These are phyloP conservation scores for Coelopa pilipes DNA, from an alignment of 2,888 invertebrate genomes.

Conservation along the genomic window DNA sequence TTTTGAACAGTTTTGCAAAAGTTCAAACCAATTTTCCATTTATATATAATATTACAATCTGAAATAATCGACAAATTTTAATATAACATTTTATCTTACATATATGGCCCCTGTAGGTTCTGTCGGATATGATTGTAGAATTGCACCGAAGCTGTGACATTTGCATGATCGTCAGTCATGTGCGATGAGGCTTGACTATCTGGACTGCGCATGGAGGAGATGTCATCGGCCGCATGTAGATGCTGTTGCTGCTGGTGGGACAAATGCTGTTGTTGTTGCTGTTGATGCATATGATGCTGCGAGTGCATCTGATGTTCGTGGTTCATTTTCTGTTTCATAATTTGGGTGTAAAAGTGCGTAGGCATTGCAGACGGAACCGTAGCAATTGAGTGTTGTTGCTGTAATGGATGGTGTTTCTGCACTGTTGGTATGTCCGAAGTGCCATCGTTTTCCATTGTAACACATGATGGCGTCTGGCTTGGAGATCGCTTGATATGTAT, in stretches of 20 bases:
- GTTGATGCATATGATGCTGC: conserved; percentile 13
- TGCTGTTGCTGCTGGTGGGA: conserved; percentile 23
- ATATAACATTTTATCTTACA: conserved; percentile 18
- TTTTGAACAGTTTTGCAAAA: too few relatives aligned
- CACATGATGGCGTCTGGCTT: conserved; percentile 35
- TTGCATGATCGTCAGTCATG: conserved; percentile 41
- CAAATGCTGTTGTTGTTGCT: conserved; percentile 14
- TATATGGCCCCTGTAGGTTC: conserved; percentile 40
- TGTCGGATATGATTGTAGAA: conserved; percentile 40
- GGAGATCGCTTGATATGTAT: conserved; percentile 35
- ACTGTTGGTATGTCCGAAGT: conserved; percentile 20
- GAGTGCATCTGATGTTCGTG: conserved; percentile 23
- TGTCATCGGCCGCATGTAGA: conserved; percentile 29
- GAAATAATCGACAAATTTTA: too few relatives aligned
- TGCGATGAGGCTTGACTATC: conserved; percentile 41
- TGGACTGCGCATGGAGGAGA: conserved; percentile 40
- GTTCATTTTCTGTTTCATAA: conserved; percentile 35
- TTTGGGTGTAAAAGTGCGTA: conserved; percentile 38
- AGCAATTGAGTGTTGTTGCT: conserved; percentile 14
- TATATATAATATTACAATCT: background rate
- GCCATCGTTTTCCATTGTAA: conserved; percentile 29
- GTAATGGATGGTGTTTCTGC: conserved; percentile 31
- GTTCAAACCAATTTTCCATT: too few relatives aligned
- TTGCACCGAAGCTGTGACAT: conserved; percentile 37
- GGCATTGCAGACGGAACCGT: conserved; percentile 20